Evolutionary conservation across 2,888 invertebrate genomes (phyloP).

Genomic region (Drosophila birchii): DNA sequence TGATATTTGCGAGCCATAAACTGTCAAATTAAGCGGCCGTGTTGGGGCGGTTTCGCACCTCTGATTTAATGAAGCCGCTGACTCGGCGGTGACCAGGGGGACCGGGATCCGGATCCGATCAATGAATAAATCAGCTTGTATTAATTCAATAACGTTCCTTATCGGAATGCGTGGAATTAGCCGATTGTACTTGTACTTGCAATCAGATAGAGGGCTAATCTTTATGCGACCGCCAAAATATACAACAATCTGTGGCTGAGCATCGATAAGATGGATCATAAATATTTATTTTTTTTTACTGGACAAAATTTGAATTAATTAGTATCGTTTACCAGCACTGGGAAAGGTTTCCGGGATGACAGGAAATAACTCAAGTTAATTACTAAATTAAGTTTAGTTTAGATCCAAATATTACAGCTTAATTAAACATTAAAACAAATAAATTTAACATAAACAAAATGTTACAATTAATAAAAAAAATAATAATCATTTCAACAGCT

Average conservation of each 20-base stretch:
- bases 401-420: neutral
- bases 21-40: conserved; percentile 31
- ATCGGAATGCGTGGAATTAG: conserved; percentile 26
- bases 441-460: neutral
- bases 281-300: neutral
- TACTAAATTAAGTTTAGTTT: neutral
- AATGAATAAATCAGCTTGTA: conserved; percentile 22
- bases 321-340: conserved; percentile 14
- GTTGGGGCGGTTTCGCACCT: conserved; percentile 5
- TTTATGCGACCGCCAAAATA: conserved; percentile 16
- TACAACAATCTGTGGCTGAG: neutral
- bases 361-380: neutral
- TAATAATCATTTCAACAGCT: neutral
- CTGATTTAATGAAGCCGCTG: conserved; percentile 25
- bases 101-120: neutral
- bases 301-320: conserved; percentile 12
- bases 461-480: too few relatives aligned
- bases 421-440: neutral
- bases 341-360: neutral
- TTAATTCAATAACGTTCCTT: conserved; percentile 35
- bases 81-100: neutral
- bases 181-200: conserved; percentile 2
- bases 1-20: conserved; percentile 52
- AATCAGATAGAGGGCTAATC: conserved; percentile 24
- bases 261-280: conserved; percentile 31